Evolutionary conservation across 2,113 vertebrate species (phyloP), one percentile per base, ranked within the genome.

Genomic region (Xiphorhynchus elegans): DNA sequence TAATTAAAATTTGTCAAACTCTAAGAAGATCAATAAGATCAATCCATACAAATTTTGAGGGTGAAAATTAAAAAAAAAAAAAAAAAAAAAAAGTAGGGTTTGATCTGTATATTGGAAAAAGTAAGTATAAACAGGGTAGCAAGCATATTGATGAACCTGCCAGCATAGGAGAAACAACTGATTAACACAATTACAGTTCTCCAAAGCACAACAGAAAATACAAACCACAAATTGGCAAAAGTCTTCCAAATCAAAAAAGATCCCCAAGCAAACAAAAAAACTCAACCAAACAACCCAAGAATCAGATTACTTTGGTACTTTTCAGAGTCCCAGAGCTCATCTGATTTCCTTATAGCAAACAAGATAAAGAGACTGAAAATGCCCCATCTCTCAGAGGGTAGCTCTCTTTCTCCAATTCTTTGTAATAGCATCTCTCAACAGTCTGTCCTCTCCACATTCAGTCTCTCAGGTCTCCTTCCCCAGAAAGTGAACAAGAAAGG

Each of bases 1-100:
- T 74, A 60, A 93, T 95, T 85, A 92, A 81, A 96, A 15, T 46
- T 84, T 79, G 25, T 58, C 66, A 75, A 72, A 90, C 35, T 37
- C 9, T 29, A 81, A 90, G 42, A 73, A 70, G 73, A 62, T 90
- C 90, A 86, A 39, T 81, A 81, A 90, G 24, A 90, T 70, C 21
- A 33, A 95, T 44, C 85, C 53, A 62, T 31, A 87, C 40, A 84
- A 87, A 92, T 90, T 93, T 92, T 78, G 80, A 92, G 73, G 59
- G 53, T 15, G 39, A 82, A 94, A 84, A 40, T 47, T 21, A 47
- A 23, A n/a, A 25, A 23, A n/a, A 25, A 24, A 59, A 7, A 47
- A 23, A n/a, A 25, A 23, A n/a, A 25, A 24, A 59, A 7, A 2
- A 47, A 47, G 47, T 47, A n/a, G 8, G 9, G 31, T 78, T 90